A percentile compares a stretch with the other conserved stretches of the same genome.
These are phyloP conservation scores for Lepidurus apus DNA, from an alignment of 1,140 invertebrate species.

Conservation along the genomic window DNA sequence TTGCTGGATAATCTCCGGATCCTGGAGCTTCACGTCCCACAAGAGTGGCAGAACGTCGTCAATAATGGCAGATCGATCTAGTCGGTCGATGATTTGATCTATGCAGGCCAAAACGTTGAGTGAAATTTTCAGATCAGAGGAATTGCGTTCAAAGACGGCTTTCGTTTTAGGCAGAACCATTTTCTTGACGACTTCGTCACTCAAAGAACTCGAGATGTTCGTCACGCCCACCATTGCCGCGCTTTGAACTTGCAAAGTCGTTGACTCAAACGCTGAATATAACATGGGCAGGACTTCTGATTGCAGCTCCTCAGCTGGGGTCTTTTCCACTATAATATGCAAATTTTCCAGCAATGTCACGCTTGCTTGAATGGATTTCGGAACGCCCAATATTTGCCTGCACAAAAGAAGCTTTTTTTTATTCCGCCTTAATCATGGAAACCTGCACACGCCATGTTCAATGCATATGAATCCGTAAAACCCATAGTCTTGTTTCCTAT, in stretches of 20 bases:
- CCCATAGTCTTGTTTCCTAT: background rate
- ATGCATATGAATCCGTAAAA: background rate
- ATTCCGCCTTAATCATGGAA: background rate
- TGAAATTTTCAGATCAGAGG: slow-evolving; percentile 66
- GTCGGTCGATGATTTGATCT: slow-evolving; percentile 69
- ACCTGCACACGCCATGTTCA: background rate
- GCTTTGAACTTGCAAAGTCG: slow-evolving; percentile 86
- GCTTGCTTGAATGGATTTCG: slow-evolving; percentile 83
- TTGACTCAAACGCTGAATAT: slow-evolving; percentile 81
- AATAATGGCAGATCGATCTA: slow-evolving; percentile 81
- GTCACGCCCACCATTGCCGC: slow-evolving; percentile 84
- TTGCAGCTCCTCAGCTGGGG: slow-evolving; percentile 67
- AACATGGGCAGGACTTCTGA: slow-evolving; percentile 80
- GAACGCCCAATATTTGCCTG: slow-evolving; percentile 68
- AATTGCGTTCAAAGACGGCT: slow-evolving; percentile 78
- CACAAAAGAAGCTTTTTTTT: slow-evolving; percentile 38
- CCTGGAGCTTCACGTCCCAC: slow-evolving; percentile 76
- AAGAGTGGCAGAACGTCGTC: slow-evolving; percentile 88
- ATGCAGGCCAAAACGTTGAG: slow-evolving; percentile 69
- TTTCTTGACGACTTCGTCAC: slow-evolving; percentile 71
- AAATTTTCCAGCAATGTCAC: slow-evolving; percentile 87
- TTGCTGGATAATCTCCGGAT: slow-evolving; percentile 58
- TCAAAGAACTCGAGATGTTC: slow-evolving; percentile 76
- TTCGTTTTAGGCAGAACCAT: slow-evolving; percentile 84
- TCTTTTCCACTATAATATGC: slow-evolving; percentile 83